phyloP scores from a whole-genome alignment of 1,140 invertebrate species.

The Dreissena polymorpha region DNA sequence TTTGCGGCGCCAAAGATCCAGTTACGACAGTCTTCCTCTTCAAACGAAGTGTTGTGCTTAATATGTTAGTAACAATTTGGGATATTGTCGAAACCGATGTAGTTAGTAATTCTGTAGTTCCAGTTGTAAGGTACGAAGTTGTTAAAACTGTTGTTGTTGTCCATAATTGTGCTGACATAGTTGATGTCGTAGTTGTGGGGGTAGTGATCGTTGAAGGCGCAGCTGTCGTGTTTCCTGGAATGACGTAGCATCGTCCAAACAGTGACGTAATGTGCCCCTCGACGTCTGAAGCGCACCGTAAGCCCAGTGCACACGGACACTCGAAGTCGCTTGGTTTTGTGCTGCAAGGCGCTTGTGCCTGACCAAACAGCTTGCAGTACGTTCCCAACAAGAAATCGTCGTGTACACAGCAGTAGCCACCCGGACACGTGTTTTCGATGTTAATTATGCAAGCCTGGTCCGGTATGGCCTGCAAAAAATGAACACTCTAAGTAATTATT shows the following conservation, averaged over 20 bases:
- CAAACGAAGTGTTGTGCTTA: background rate
- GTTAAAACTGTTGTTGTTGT: background rate
- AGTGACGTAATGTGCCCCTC: constrained; percentile 53
- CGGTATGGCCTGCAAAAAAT: too few species aligned
- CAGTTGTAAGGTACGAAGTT: background rate
- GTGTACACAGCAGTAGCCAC: constrained; percentile 62
- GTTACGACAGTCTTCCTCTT: background rate
- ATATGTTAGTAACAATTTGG: background rate
- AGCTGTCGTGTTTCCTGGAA: constrained; percentile 10
- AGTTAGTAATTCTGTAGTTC: background rate
- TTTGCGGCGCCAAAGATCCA: background rate
- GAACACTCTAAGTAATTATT: too few species aligned
- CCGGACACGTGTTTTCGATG: constrained; percentile 40
- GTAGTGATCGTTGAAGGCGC: background rate
- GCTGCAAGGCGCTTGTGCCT: constrained; percentile 41
- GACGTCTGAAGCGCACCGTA: constrained; percentile 55
- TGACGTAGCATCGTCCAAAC: constrained; percentile 54
- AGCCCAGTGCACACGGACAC: constrained; percentile 55
- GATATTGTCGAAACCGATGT: background rate
- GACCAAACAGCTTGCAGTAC: constrained; percentile 60
- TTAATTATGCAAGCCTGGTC: too few species aligned
- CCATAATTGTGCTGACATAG: background rate
- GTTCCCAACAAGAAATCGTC: constrained; percentile 63
- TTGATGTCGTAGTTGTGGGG: background rate
- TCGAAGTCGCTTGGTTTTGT: constrained; percentile 56